phyloP scores from a whole-genome alignment of 1,140 invertebrate species.

The Drosophila aff. region DNA sequence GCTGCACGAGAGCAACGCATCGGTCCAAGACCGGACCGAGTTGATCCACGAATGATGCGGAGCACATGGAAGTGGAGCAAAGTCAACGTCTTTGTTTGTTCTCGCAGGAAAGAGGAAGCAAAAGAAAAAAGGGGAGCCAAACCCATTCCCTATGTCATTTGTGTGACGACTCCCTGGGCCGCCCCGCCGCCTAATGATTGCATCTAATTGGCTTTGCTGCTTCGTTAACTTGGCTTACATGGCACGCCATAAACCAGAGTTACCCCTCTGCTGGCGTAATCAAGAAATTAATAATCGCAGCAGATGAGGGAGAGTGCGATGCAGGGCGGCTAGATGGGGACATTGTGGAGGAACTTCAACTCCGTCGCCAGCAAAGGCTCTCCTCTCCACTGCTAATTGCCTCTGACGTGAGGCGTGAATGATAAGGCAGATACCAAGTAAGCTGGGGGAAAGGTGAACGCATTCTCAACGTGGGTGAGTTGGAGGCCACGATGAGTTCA shows the following conservation, averaged over 20 bases:
- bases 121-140: slow-evolving; percentile 8
- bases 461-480: slow-evolving; percentile 62
- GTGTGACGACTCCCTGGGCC: slow-evolving; percentile 30
- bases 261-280: slow-evolving; percentile 55
- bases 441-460: slow-evolving; percentile 26
- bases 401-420: slow-evolving; percentile 76
- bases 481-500: slow-evolving; percentile 49
- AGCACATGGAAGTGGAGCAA: slow-evolving; percentile 5
- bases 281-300: slow-evolving; percentile 83
- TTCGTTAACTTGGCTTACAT: slow-evolving; percentile 78
- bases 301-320: slow-evolving; percentile 45
- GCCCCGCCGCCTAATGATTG: slow-evolving; percentile 58
- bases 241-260: slow-evolving; percentile 60
- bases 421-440: slow-evolving; percentile 53
- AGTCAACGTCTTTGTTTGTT: slow-evolving; percentile 60
- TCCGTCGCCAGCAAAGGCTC: slow-evolving; percentile 27
- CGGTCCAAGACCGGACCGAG: slow-evolving; percentile 12
- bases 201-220: slow-evolving; percentile 82
- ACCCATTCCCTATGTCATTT: slow-evolving; percentile 45
- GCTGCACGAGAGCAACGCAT: background rate
- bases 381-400: slow-evolving; percentile 63
- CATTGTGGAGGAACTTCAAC: slow-evolving; percentile 8
- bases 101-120: slow-evolving; percentile 6
- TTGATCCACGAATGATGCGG: slow-evolving; percentile 22
- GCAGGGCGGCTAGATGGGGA: slow-evolving; percentile 32